Conservation (phyloP, 2,888 invertebrate species). For the Slavum lentiscoides region DNA sequence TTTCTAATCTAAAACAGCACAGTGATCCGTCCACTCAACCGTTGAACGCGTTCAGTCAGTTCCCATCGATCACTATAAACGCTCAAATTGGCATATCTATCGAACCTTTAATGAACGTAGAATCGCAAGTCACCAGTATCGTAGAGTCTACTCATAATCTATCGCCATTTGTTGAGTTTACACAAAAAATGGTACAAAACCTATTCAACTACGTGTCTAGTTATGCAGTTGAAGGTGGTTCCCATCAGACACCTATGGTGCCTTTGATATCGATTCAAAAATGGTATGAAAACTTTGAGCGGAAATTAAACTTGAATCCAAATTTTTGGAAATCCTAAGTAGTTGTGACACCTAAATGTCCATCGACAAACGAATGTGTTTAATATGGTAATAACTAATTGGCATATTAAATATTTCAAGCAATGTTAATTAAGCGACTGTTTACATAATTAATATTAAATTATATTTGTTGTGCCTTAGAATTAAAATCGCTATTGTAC, state of each 20-base stretch:
- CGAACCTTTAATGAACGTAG: slow-evolving; percentile 62
- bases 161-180: slow-evolving; percentile 62
- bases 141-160: slow-evolving; percentile 65
- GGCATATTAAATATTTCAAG: too few relatives aligned
- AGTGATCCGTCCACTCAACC: slow-evolving; percentile 63
- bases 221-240: slow-evolving; percentile 78
- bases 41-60: slow-evolving; percentile 71
- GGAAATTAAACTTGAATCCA: slow-evolving; percentile 85
- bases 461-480: too few relatives aligned
- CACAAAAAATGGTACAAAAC: slow-evolving; percentile 88
- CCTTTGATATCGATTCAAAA: slow-evolving; percentile 85
- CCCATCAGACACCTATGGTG: slow-evolving; percentile 81
- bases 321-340: slow-evolving; percentile 77
- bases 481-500: too few relatives aligned
- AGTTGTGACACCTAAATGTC: background rate
- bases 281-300: slow-evolving; percentile 92
- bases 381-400: too few relatives aligned
- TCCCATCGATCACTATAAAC: slow-evolving; percentile 60
- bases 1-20: slow-evolving; percentile 82
- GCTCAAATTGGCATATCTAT: slow-evolving; percentile 93
- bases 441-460: too few relatives aligned
- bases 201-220: slow-evolving; percentile 92
- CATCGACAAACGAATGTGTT: too few relatives aligned
- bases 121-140: slow-evolving; percentile 60
- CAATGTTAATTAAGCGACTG: too few relatives aligned